phyloP scores from a whole-genome alignment of 2,888 invertebrate genomes.

The Plutella xylostella region DNA sequence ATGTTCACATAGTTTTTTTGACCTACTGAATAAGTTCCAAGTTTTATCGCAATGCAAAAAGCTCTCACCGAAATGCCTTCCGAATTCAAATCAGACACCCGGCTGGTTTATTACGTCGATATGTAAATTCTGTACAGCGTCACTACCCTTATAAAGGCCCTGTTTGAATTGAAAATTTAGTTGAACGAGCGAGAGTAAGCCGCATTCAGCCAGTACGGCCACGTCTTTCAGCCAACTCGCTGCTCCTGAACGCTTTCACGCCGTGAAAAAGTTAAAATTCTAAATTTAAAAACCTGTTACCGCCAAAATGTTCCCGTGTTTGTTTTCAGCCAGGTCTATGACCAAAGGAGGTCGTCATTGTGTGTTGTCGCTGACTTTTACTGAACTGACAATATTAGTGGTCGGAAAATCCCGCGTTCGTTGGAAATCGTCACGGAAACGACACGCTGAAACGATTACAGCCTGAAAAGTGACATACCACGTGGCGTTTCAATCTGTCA shows the following conservation, averaged over 20 bases:
- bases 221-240: slow-evolving; percentile 65
- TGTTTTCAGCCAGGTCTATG: background rate
- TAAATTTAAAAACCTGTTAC: slow-evolving; percentile 7
- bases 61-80: slow-evolving; percentile 21
- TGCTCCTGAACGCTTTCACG: slow-evolving; percentile 34
- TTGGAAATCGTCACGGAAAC: background rate
- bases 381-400: too few relatives aligned
- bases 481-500: slow-evolving; percentile 53
- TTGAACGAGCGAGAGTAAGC: slow-evolving; percentile 58
- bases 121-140: slow-evolving; percentile 68
- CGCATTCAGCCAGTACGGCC: slow-evolving; percentile 55
- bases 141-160: slow-evolving; percentile 70
- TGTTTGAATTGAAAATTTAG: slow-evolving; percentile 70
- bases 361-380: too few relatives aligned
- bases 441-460: background rate
- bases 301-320: slow-evolving; percentile 6
- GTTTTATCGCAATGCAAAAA: background rate
- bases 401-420: too few relatives aligned
- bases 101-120: slow-evolving; percentile 65
- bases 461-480: slow-evolving; percentile 32
- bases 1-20: too few relatives aligned
- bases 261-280: slow-evolving; percentile 2
- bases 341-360: too few relatives aligned
- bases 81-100: slow-evolving; percentile 61
- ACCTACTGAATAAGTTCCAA: too few relatives aligned